Base-by-base conservation (phyloP, 2,888 invertebrate genomes). In the Cataglyphis livida region DNA sequence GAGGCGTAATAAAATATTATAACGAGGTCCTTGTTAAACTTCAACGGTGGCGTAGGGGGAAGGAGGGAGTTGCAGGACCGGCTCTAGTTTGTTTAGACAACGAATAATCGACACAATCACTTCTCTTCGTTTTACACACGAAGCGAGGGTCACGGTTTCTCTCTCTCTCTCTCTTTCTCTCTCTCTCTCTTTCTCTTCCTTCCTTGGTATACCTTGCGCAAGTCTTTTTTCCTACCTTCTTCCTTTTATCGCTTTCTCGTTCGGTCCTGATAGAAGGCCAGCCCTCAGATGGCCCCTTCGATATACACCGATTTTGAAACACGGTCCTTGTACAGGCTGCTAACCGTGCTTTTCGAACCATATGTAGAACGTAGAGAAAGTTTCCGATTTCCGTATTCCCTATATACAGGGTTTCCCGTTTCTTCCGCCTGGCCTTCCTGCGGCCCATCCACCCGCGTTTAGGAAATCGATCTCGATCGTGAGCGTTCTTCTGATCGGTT, bases 11-110 rank as follows among this genome's bases (percentile, higher is more conserved):
- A 93, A 94, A 94, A 93, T 93, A 94, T 93, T 91, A 91, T 94
- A 94, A 94, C 94, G 93, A 94, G 94, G 92, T 93, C 92, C 94
- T 94, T 93, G 94, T 94, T 94, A 94, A 93, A 91, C 89, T 88
- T 87, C 89, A 87, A 88, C 89, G 91, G 90, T 87, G 86, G 18
- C 84, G 88, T 87, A 86, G 86, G n/a, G 51, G 44, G 5, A 25
- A 25, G 25, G 25, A 15, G 51, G n/a, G n/a, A 51, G 51, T 71
- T 18, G 70, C 21, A 81, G 86, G 85, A 83, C 90, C 88, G 90
- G 91, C 87, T 92, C 91, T 93, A 93, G 94, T 94, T 94, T 94
- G 93, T 93, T 94, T 94, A 93, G 94, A 94, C 93, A 93, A 92
- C 94, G 93, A 94, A 94, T 93, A 94, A 94, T 94, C 94, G 93